Evolutionary conservation across 2,113 vertebrate genomes (phyloP).

Genomic region (Sylvia atricapilla): DNA sequence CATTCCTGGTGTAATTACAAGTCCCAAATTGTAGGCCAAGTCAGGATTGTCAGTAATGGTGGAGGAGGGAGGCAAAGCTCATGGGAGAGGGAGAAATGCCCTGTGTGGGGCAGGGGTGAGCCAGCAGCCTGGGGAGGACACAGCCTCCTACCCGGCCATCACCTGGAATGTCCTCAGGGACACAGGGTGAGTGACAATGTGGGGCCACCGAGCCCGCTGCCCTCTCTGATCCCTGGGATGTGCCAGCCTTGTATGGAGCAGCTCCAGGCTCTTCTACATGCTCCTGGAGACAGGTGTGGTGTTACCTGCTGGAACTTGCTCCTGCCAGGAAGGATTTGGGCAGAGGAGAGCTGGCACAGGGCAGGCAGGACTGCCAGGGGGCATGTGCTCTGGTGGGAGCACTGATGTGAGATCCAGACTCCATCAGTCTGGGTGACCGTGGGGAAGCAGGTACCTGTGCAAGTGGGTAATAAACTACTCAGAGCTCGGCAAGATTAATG

Average conservation of each 20-base stretch:
- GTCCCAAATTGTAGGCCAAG: neutral
- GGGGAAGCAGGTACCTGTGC: neutral
- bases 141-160: fast-evolving
- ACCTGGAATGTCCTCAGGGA: fast-evolving
- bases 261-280: fast-evolving
- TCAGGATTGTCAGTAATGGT: fast-evolving
- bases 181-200: fast-evolving
- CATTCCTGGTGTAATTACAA: neutral
- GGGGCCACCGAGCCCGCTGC: neutral
- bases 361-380: neutral
- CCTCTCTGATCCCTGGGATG: neutral
- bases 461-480: slow-evolving; percentile 15
- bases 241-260: fast-evolving
- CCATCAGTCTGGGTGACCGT: neutral
- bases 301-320: neutral
- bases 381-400: neutral
- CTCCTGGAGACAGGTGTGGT: neutral
- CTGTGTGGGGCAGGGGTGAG: neutral
- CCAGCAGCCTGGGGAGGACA: fast-evolving
- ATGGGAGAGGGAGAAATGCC: neutral
- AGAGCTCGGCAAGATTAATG: slow-evolving; percentile 36
- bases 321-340: neutral
- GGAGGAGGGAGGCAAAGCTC: neutral
- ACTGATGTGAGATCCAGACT: neutral
- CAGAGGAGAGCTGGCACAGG: neutral